Evolutionary conservation across 2,113 vertebrate species (phyloP), one percentile per base, ranked within the genome.

Genomic region (Aix galericulata): DNA sequence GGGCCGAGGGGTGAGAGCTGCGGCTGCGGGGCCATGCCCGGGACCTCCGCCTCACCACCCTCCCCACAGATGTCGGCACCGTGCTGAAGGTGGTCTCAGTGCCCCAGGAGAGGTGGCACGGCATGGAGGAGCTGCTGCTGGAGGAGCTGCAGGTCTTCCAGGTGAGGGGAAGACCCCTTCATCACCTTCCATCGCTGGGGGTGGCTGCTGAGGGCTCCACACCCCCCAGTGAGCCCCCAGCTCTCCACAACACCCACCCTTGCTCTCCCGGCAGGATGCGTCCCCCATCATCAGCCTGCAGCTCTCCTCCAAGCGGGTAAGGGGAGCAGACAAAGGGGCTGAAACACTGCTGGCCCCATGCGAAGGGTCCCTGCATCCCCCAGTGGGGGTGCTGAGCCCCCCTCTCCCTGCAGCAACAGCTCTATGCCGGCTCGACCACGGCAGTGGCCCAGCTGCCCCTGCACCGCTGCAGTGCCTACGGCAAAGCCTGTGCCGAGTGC

Each of bases 141-240:
- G 99, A 99, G 93, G 99, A 99, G 89, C 96, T 99, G 64, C 99
- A 99, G 52, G 98, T 99, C 66, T 99, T 99, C 95, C 99, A 99
- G 98, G 99, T 99, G 94, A 97, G 98, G 7, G 32, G 17, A 3
- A 50, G 50, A 38, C 12, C 16, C 34, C 13, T 22, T 10, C 29
- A 8, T 34, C 32, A 40, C 31, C 55, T 36, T 36, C 8, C 3
- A 11, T 4, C 6, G 11, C 32, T 46, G 29, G 42, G 55, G 64
- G 21, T 60, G 58, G 29, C 40, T 8, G 60, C 34, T 38, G 17
- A 26, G 10, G 8, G 12, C 9, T 75, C 27, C 1, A 0, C 2
- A 6, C 10, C 6, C 9, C 9, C 9, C 13, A 8, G 40, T 3
- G 2, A 40, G 50, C 4, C 11, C n/a, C 25, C 12, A 2, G 0